phyloP scores from a whole-genome alignment of 2,797 vertebrate species.

The Anguilla marmorata region DNA sequence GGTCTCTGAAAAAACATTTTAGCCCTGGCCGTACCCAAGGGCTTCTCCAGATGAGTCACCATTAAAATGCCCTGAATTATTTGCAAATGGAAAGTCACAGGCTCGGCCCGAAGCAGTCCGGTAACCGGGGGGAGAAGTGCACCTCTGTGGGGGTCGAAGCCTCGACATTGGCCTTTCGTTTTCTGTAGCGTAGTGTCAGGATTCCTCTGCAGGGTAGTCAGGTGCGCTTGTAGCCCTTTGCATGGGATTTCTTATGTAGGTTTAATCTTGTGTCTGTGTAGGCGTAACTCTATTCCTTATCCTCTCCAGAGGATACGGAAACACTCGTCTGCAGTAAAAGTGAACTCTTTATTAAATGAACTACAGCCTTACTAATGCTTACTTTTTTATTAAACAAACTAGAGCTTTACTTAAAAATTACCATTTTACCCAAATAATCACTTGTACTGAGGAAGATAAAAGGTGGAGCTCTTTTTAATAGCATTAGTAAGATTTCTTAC shows the following conservation, averaged over 20 bases:
- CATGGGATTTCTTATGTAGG: neutral
- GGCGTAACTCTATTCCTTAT: neutral
- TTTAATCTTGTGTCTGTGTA: neutral
- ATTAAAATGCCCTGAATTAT: neutral
- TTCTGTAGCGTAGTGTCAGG: neutral
- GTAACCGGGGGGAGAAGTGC: neutral
- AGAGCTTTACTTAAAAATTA: neutral
- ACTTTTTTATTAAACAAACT: neutral
- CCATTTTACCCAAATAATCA: neutral
- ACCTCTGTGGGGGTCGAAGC: neutral
- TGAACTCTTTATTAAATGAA: neutral
- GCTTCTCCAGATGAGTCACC: neutral
- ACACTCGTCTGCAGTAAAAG: neutral
- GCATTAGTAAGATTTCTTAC: neutral
- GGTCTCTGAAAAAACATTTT: neutral
- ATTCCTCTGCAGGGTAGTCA: neutral
- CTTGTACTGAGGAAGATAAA: neutral
- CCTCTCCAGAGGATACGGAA: neutral
- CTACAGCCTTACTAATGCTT: neutral
- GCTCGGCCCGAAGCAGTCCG: neutral
- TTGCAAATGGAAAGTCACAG: neutral
- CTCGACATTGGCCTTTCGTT: neutral
- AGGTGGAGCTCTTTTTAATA: neutral
- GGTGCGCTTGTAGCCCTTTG: neutral
- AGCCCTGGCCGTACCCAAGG: neutral